Base-by-base conservation (phyloP, 2,888 invertebrate genomes). In the Seira sanloemensis region DNA sequence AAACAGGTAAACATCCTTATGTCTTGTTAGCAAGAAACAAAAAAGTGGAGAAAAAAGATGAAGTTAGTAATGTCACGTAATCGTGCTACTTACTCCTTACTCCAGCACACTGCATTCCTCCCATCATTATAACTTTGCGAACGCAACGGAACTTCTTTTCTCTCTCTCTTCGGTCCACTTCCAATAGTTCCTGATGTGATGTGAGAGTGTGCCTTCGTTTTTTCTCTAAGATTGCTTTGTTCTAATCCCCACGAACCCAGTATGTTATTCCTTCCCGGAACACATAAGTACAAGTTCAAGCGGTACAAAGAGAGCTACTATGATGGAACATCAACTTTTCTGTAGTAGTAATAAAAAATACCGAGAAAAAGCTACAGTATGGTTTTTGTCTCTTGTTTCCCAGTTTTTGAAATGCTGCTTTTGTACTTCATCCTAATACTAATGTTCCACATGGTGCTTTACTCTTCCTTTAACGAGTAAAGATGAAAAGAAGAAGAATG, bases 1-100 rank as follows among this genome's bases (percentile, higher is more conserved):
- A 54, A 58, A 27, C 78, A 79, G 73, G 67, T 67, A 73, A 79
- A 73, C 73, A 69, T 66, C 37, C 37, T 37, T 37, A n/a, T n/a
- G 37, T 37, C 79, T 65, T 62, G 27, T 66, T 66, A 69, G 71
- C 25, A 67, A 37, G 19, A 78, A 58, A 58, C 19, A 72, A 69
- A n/a, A 58, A 68, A 62, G 23, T 46, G 19, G 62, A 23, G 27
- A 71, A 26, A 37, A 71, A 27, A 78, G 54, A 78, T 65, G 78
- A 27, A 78, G 37, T 65, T 72, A 73, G 77, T 69, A 26, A 72
- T 79, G 79, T 79, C 79, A 79, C 79, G 79, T 79, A 79, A 79
- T 73, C 79, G 79, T 79, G 72, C 79, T 73, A 79, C 79, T 79
- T 79, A 71, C 65, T n/a, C 2, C 71, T 9, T 78, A 24, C 62